A percentile compares a stretch with the other conserved stretches of the same genome.
These are phyloP conservation scores for Hyles lineata DNA, from an alignment of 2,888 invertebrate genomes.

Conservation along the genomic window DNA sequence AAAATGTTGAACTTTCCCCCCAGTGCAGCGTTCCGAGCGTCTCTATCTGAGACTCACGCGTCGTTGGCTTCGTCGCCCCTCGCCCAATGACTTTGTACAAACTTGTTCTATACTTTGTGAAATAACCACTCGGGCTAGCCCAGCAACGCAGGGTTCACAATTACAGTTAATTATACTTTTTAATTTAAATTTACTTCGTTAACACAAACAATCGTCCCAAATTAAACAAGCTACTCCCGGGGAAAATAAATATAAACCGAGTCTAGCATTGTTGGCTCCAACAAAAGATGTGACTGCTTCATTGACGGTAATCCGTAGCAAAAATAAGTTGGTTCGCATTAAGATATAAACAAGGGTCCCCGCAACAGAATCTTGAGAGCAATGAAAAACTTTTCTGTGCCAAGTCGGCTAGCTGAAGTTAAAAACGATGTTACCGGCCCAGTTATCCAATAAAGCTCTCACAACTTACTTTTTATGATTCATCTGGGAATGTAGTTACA, in stretches of 20 bases:
- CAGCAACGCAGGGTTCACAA: background rate
- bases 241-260: conserved; percentile 10
- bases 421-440: conserved; percentile 63
- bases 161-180: background rate
- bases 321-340: background rate
- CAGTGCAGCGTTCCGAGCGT: conserved; percentile 34
- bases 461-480: conserved; percentile 62
- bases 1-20: conserved; percentile 26
- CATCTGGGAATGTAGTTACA: conserved; percentile 53
- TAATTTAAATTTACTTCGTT: background rate
- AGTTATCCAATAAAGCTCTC: conserved; percentile 69
- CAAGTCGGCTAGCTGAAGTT: conserved; percentile 56
- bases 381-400: conserved; percentile 54
- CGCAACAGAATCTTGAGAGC: conserved; percentile 43
- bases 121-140: conserved; percentile 37
- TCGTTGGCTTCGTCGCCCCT: conserved; percentile 62
- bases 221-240: background rate
- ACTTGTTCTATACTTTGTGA: conserved; percentile 42
- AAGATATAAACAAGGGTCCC: conserved; percentile 20
- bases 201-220: background rate
- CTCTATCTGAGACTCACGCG: conserved; percentile 66
- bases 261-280: background rate
- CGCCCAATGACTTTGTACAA: conserved; percentile 55
- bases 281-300: background rate
- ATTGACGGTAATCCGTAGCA: background rate